Evolutionary conservation across 2,888 invertebrate species (phyloP).

Genomic region (Trichopria drosophilae): DNA sequence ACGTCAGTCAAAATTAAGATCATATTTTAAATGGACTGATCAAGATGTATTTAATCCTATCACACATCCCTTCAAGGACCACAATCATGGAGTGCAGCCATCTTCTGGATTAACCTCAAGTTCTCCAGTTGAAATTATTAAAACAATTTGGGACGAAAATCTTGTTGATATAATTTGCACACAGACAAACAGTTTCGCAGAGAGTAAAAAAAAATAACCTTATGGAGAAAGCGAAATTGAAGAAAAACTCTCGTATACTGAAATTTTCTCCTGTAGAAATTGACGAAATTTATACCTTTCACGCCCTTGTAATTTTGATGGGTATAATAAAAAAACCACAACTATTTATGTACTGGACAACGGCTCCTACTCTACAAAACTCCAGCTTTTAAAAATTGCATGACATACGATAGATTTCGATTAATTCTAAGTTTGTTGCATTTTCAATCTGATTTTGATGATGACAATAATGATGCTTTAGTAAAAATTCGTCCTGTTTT

Average conservation of each 20-base stretch:
- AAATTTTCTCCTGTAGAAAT: neutral
- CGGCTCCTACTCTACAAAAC: neutral
- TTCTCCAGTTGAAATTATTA: neutral
- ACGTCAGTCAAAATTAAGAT: neutral
- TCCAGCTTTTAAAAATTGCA: neutral
- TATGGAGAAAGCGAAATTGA: neutral
- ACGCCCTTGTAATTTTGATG: constrained; percentile 1
- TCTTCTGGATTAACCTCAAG: too few relatives aligned
- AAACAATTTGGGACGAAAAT: neutral
- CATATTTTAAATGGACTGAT: neutral
- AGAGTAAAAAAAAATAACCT: neutral
- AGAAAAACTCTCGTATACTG: neutral
- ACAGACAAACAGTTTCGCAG: neutral
- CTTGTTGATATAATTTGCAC: neutral
- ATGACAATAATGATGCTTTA: constrained; percentile 1
- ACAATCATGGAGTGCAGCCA: neutral
- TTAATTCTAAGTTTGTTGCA: constrained; percentile 1
- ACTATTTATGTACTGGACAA: neutral
- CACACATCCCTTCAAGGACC: neutral
- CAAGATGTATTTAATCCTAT: neutral
- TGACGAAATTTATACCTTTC: neutral
- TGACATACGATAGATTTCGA: neutral
- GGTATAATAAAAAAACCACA: neutral
- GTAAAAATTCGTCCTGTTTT: neutral
- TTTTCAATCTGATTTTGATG: neutral